Evolutionary conservation across 2,888 invertebrate species (phyloP), one percentile per base, ranked within the genome.

Genomic region (Ectemnius continuus): DNA sequence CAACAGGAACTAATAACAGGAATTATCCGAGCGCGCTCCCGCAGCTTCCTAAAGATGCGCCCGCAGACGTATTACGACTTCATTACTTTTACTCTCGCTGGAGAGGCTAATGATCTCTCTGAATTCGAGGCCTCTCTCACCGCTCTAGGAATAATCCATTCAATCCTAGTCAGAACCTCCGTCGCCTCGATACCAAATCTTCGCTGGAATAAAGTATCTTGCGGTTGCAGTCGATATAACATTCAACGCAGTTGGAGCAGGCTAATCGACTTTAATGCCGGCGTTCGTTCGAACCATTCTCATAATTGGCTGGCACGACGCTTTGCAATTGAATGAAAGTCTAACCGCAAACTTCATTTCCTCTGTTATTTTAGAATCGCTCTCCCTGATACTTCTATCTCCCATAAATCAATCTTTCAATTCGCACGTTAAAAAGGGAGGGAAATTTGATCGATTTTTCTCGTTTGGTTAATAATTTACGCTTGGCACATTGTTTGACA

Each of bases 211-310:
- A 69, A 63, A 61, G n/a, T 60, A 4, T 56, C 57, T 48, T 74
- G 76, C 70, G 78, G 76, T 78, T 66, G 56, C 36, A 20, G 20
- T 20, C 63, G 58, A 63, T 47, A 57, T 47, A 69, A 67, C 56
- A 67, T 47, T 70, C 61, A 72, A 73, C 68, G 47, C 52, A 58
- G 48, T 59, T 65, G 61, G 52, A 46, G 73, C 56, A 20, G 8
- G 16, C 28, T 69, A 67, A 73, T 70, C 57, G 65, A 18, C 64
- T 58, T 61, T 68, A 67, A 77, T 72, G 71, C 61, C 23, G 23
- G 23, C 23, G 23, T 23, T 23, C 23, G 2, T 23, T 2, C n/a
- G 3, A 8, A 36, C 36, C 3, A 36, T 36, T 2, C 6, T 36
- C 11, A 11, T 36, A 36, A 36, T 36, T 36, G 11, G 11, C 8